Evolutionary conservation across 1,140 invertebrate species (phyloP), one percentile per base, ranked within the genome.

Genomic region (Nilaparvata lugens): DNA sequence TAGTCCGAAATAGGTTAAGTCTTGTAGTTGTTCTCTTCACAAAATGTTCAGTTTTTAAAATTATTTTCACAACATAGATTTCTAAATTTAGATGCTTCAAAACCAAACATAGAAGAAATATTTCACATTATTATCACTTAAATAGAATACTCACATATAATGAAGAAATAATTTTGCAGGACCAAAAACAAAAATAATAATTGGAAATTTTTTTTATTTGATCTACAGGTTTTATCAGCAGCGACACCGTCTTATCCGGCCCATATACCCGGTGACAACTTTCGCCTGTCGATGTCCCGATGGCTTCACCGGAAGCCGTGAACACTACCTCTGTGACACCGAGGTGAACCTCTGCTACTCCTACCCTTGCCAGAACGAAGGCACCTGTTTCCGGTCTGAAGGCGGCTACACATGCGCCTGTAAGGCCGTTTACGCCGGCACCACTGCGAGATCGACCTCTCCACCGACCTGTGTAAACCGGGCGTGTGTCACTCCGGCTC

Each of bases 331-430:
- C 48, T 99, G 97, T 72, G 95, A 98, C 70, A 93, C 91, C 0
- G 95, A 98, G 72, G 91, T 99, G 0, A 95, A 99, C 75, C 75
- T 98, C 0, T 99, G 97, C 72, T 98, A 97, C 72, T 97, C 94
- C 1, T 92, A 88, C 67, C 95, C 96, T 0, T 99, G 97, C 72
- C 76, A 82, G 66, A 92, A 94, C 71, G 89, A 88, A 28, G 96
- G 95, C 0, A 88, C 83, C 0, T 99, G 97, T 69, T 72, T 88
- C 56, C 76, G 90, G 0, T 81, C 84, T 5, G 97, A 99, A 74
- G 87, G 91, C 11, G 93, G 93, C 1, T 98, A 95, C 72, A 89
- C 89, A 0, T 99, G 97, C 71, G 79, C 88, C 0, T 99, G 97
- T 73, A 69, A 76, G 0, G 66, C 81, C 0, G 84, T 82, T 2